Percentiles rank a stretch among this genome's conserved stretches.
Evolutionary conservation across 2,797 vertebrate species (phyloP).

Genomic region (Hozukius guyotensis): DNA sequence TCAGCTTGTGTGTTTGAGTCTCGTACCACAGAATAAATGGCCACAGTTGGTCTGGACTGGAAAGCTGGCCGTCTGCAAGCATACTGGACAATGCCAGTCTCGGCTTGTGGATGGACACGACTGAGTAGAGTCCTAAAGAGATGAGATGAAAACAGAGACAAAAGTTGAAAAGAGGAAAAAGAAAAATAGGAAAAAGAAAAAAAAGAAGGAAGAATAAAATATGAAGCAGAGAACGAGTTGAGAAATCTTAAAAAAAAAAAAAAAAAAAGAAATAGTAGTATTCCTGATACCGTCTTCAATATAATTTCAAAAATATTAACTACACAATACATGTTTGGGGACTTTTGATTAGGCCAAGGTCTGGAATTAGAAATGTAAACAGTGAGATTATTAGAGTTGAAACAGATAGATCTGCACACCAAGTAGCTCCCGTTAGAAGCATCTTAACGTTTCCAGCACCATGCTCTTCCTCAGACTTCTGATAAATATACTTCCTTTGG

Average conservation of each 20-base stretch:
- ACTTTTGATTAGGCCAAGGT: not conserved
- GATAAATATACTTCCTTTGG: not conserved
- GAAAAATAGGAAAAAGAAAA: not conserved
- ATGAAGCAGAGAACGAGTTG: not conserved
- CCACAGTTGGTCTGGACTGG: conserved; percentile 90
- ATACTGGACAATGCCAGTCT: conserved; percentile 86
- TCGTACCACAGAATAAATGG: conserved; percentile 88
- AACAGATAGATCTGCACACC: not conserved
- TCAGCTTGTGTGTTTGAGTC: conserved; percentile 2
- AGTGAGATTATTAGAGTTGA: not conserved
- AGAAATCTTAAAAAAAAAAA: not conserved
- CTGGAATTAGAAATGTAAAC: not conserved
- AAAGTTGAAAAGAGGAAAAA: not conserved
- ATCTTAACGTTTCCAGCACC: not conserved
- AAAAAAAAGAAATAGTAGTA: not conserved
- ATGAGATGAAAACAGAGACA: not conserved
- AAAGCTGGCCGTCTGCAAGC: conserved; percentile 83
- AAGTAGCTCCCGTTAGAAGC: not conserved
- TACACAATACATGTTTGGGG: not conserved
- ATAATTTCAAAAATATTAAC: not conserved
- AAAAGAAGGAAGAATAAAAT: not conserved
- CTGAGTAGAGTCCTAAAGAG: conserved; percentile 62
- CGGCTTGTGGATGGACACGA: conserved; percentile 53
- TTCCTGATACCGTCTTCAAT: not conserved
- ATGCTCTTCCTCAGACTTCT: not conserved